Evolutionary conservation across 1,140 invertebrate species (phyloP).

Genomic region (Melipona quadrifasciata): DNA sequence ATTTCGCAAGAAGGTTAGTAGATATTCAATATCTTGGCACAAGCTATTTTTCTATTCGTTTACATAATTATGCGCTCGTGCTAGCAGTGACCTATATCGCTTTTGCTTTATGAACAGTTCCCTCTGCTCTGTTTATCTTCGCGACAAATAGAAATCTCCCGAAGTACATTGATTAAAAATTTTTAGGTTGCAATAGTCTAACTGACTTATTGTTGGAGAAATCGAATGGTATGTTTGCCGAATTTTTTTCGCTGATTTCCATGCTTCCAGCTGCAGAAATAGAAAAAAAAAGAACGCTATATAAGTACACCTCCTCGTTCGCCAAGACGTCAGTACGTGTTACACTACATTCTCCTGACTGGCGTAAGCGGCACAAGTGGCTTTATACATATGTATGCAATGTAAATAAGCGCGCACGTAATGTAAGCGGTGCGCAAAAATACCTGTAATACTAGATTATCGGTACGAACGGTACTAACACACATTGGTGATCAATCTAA

Average conservation of each 20-base stretch:
- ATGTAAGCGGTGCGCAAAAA: slow-evolving; percentile 25
- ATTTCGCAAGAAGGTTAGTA: not conserved
- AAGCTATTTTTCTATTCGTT: not conserved
- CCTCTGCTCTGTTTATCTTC: not conserved
- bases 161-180: not conserved
- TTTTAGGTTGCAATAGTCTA: not conserved
- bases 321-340: slow-evolving; percentile 30
- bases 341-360: slow-evolving; percentile 39
- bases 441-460: slow-evolving; percentile 20
- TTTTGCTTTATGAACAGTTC: not conserved
- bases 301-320: slow-evolving; percentile 22
- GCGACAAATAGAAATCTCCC: not conserved
- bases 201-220: not conserved
- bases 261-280: not conserved
- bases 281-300: slow-evolving; percentile 17
- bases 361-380: slow-evolving; percentile 43
- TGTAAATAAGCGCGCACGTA: slow-evolving; percentile 42
- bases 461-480: not conserved
- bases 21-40: not conserved
- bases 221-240: not conserved
- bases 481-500: not conserved
- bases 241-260: slow-evolving; percentile 2
- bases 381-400: slow-evolving; percentile 49
- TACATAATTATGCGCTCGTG: not conserved
- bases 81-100: not conserved